phyloP scores from a whole-genome alignment of 2,797 vertebrate genomes.

The Xerus rutilus region DNA sequence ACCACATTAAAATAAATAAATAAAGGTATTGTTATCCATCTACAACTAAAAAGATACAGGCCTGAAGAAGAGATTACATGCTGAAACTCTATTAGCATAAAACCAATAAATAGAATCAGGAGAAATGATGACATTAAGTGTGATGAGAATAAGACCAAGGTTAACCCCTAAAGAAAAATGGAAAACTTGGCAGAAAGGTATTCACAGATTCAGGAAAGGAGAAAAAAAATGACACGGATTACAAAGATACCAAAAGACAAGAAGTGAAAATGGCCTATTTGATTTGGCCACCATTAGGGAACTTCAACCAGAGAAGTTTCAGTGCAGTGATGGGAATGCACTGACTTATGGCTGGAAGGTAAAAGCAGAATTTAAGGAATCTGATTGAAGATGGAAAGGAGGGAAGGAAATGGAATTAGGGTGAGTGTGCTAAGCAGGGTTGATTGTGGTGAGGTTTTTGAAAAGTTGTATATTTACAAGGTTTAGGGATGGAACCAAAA shows the following conservation, averaged over 20 bases:
- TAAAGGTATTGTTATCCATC: no score
- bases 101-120: background rate
- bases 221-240: background rate
- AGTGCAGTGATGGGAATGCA: background rate
- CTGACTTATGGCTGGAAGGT: background rate
- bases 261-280: background rate
- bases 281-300: background rate
- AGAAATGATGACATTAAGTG: background rate
- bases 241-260: background rate
- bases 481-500: background rate
- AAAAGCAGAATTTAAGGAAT: background rate
- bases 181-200: background rate
- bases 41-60: background rate
- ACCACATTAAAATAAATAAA: no score
- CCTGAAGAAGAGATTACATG: background rate
- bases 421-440: background rate
- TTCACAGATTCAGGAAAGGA: background rate
- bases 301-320: background rate
- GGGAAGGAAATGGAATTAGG: background rate
- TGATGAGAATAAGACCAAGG: background rate
- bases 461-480: background rate
- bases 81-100: background rate
- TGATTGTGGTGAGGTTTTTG: background rate
- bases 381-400: background rate
- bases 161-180: background rate